phyloP scores from a whole-genome alignment of 2,888 invertebrate species.

The Pecten maximus region DNA sequence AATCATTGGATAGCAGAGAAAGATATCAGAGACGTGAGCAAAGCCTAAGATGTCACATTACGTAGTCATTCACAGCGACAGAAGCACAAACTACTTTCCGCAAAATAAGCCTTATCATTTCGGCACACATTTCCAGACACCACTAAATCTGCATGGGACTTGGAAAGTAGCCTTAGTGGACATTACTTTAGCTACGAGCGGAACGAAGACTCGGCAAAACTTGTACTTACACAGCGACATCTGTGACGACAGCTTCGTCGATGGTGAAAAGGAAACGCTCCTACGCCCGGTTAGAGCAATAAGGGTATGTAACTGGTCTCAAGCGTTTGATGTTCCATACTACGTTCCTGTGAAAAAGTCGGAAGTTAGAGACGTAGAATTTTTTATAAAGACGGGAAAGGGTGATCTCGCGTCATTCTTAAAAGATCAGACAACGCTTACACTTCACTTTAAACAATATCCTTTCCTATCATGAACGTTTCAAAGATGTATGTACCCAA shows the following conservation, averaged over 20 bases:
- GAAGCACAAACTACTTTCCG: too few relatives aligned
- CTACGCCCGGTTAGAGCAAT: not conserved
- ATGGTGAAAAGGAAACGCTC: not conserved
- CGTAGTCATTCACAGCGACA: slow-evolving; percentile 38
- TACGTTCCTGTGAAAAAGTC: slow-evolving; percentile 44
- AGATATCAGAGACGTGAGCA: slow-evolving; percentile 37
- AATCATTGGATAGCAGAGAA: slow-evolving; percentile 43
- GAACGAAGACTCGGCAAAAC: not conserved
- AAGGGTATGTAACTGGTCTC: not conserved
- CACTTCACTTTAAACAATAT: slow-evolving; percentile 49
- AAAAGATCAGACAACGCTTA: slow-evolving; percentile 38
- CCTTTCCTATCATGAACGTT: slow-evolving; percentile 45
- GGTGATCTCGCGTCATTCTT: slow-evolving; percentile 44
- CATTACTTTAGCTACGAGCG: not conserved
- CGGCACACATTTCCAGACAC: not conserved
- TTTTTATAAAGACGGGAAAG: slow-evolving; percentile 31
- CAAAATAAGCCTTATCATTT: not conserved
- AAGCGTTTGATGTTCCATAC: slow-evolving; percentile 33
- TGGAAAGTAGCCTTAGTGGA: not conserved
- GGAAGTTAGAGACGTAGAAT: slow-evolving; percentile 40
- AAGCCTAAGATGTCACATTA: slow-evolving; percentile 35
- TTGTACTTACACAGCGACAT: slow-evolving; percentile 17
- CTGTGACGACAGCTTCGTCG: not conserved
- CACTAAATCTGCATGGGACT: not conserved
- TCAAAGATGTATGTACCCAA: slow-evolving; percentile 59